Evolutionary conservation across 2,797 vertebrate genomes (phyloP).

Genomic region (Hydrolagus colliei): DNA sequence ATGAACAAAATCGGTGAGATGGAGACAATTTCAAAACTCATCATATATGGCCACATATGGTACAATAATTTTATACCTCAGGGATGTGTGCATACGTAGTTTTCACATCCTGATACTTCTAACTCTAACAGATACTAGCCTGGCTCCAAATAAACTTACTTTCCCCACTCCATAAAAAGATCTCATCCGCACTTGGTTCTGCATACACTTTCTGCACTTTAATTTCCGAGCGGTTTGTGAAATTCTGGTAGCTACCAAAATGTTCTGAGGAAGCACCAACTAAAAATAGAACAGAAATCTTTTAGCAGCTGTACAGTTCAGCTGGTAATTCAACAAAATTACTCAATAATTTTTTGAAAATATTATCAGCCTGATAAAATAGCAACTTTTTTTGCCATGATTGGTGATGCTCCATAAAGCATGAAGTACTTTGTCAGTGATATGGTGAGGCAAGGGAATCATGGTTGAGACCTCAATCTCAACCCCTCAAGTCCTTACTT

Average conservation of each 20-base stretch:
- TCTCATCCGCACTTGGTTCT: not conserved
- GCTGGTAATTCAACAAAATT: constrained; percentile 14
- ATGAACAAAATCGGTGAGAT: too few species aligned
- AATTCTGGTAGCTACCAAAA: constrained; percentile 24
- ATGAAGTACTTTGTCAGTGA: too few species aligned
- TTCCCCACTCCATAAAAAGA: not conserved
- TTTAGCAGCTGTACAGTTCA: not conserved
- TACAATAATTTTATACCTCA: too few species aligned
- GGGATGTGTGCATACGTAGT: too few species aligned
- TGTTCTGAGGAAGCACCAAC: constrained; percentile 16
- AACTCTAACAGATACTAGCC: not conserved
- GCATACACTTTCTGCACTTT: not conserved
- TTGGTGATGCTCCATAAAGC: too few species aligned
- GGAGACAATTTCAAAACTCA: too few species aligned
- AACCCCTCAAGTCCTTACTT: too few species aligned
- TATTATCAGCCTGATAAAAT: too few species aligned
- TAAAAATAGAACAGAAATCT: constrained; percentile 14
- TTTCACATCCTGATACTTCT: not conserved
- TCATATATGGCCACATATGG: too few species aligned
- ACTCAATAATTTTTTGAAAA: not conserved
- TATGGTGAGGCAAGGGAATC: too few species aligned
- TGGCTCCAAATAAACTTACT: constrained; percentile 25
- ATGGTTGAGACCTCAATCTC: too few species aligned
- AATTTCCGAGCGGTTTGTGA: constrained; percentile 18
- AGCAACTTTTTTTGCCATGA: too few species aligned